Percentiles rank a stretch among this genome's conserved stretches.
These are phyloP conservation scores for Heliconius cydno DNA, from an alignment of 2,888 invertebrate species.

Conservation along the genomic window DNA sequence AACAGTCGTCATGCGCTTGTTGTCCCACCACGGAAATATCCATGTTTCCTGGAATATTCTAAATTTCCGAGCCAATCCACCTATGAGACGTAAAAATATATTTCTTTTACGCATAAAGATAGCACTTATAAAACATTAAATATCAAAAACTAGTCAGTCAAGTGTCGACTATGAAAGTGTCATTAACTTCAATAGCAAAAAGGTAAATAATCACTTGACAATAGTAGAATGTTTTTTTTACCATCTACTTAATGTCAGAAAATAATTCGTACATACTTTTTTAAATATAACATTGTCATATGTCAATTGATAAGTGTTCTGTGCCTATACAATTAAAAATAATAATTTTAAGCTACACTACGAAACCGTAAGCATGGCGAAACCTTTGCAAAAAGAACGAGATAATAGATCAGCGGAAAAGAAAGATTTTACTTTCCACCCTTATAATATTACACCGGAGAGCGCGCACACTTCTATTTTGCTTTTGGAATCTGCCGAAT, in stretches of 20 bases:
- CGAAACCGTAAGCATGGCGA: slow-evolving; percentile 52
- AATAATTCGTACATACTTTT: background rate
- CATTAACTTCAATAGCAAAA: background rate
- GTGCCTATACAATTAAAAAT: background rate
- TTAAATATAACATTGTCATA: background rate
- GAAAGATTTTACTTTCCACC: slow-evolving; percentile 71
- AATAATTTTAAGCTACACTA: background rate
- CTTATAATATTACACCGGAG: slow-evolving; percentile 73
- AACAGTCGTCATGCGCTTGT: slow-evolving; percentile 64
- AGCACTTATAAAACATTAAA: slow-evolving; percentile 53
- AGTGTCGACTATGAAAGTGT: slow-evolving; percentile 13
- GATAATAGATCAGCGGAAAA: slow-evolving; percentile 77
- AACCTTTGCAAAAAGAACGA: slow-evolving; percentile 73
- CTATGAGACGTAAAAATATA: slow-evolving; percentile 65
- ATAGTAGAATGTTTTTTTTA: background rate
- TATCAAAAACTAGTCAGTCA: slow-evolving; percentile 37
- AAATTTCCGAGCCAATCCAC: slow-evolving; percentile 69
- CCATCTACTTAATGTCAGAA: background rate
- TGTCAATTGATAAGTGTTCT: background rate
- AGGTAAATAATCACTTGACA: background rate
- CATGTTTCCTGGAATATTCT: slow-evolving; percentile 73
- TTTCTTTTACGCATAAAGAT: slow-evolving; percentile 69
- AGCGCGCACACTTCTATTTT: slow-evolving; percentile 76
- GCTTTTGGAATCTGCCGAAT: slow-evolving; percentile 70
- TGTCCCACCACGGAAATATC: slow-evolving; percentile 77